phyloP scores from a whole-genome alignment of 2,113 vertebrate species.

The Alces alces region DNA sequence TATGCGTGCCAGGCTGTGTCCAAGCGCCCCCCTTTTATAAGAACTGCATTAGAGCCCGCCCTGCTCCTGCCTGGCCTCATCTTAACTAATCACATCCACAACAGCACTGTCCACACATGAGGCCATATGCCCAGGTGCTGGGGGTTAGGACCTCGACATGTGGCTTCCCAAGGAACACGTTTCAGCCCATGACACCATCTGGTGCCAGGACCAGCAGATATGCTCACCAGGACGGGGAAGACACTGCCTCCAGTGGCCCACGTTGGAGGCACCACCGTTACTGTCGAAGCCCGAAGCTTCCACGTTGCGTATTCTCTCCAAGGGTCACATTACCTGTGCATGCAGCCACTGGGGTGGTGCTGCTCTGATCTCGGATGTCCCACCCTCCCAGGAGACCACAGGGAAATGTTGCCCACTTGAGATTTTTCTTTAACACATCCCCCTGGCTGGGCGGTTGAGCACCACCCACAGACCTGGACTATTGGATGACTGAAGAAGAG shows the following conservation, averaged over 20 bases:
- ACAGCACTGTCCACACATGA: background rate
- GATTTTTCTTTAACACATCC: accelerated
- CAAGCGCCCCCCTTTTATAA: background rate
- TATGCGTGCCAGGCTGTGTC: background rate
- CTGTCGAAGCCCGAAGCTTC: accelerated
- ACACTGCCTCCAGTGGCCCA: accelerated
- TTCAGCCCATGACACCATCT: background rate
- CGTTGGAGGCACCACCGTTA: accelerated
- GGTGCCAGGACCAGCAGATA: background rate
- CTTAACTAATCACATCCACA: background rate
- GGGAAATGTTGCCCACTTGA: no score
- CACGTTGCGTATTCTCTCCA: accelerated
- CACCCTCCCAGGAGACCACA: background rate
- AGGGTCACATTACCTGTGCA: background rate
- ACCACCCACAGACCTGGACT: background rate
- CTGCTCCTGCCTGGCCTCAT: background rate
- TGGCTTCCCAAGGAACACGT: no score
- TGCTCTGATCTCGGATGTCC: background rate
- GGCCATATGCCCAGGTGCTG: background rate
- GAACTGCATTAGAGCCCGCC: accelerated
- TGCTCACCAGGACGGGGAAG: background rate
- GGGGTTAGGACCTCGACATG: background rate
- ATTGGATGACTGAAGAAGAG: accelerated
- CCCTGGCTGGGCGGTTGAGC: background rate
- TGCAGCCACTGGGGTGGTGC: accelerated